Evolutionary conservation across 2,888 invertebrate genomes (phyloP), one percentile per base, ranked within the genome.

Genomic region (Cyclophora albipunctata): DNA sequence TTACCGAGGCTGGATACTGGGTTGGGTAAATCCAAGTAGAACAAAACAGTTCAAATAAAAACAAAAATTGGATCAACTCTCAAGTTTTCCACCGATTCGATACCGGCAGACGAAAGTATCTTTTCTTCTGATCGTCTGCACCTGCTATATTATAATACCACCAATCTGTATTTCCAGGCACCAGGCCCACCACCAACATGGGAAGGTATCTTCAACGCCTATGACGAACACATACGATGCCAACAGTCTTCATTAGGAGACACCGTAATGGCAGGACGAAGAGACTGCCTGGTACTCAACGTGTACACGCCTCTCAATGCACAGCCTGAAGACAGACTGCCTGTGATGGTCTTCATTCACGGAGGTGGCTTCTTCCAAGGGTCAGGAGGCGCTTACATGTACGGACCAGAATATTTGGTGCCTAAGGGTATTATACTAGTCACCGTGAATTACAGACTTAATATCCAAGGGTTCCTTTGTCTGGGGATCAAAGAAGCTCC

Each of bases 341-440:
- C 86, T 0, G 84, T 86, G 5, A 86, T 87, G 86, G 70, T 81
- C 3, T 85, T 71, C 51, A 71, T 87, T 2, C 87, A 87, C 37
- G 87, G 87, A 4, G 87, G 87, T 51, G 86, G 79, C 0, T 88
- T 68, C 56, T 79, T 71, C 40, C 63, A 74, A 45, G 84, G 84
- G 0, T 81, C 84, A 0, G 70, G 72, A 0, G 63, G 68, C 3
- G 61, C 64, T 3, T 2, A 68, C 0, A 3, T 82, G 2, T 86
- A 81, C 33, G 85, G 85, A 0, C 83, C 86, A 0, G 69, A 77
- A 20, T 81, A 80, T 51, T 58, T 88, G 46, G 67, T 80, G 0
- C 40, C 64, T 3, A 79, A 84, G 63, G 75, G 66, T 7, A 75
- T 86, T 0, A 71, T 86, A 41, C 60, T 85, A n/a, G 78, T 86